A percentile compares a stretch with the other conserved stretches of the same genome.
phyloP scores from a whole-genome alignment of 2,113 vertebrate species.

The Climacteris rufus region DNA sequence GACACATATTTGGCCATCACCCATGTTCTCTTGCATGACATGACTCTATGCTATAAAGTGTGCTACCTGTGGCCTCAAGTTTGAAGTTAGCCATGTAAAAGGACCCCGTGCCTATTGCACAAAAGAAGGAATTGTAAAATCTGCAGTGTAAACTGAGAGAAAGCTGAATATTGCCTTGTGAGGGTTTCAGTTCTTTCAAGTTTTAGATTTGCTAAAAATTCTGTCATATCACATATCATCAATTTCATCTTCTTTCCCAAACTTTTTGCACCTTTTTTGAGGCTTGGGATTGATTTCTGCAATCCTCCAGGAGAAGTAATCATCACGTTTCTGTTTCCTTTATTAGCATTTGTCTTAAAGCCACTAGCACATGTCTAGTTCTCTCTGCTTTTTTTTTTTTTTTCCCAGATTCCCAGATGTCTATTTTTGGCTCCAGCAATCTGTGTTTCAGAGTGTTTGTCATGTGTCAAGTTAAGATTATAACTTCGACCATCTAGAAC shows the following conservation, averaged over 20 bases:
- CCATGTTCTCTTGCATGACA: not conserved
- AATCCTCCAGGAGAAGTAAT: conserved; percentile 21
- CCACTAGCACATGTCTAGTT: conserved; percentile 34
- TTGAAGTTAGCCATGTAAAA: not conserved
- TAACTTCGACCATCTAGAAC: conserved; percentile 21
- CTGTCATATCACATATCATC: conserved; percentile 4
- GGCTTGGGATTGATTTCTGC: conserved; percentile 20
- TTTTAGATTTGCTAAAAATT: conserved; percentile 25
- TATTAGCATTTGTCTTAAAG: conserved; percentile 58
- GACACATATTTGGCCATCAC: not conserved
- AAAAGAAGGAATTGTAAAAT: not conserved
- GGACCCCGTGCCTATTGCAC: not conserved
- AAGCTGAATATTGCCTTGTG: not conserved
- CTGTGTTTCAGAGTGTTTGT: conserved; percentile 39
- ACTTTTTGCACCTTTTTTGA: conserved; percentile 19
- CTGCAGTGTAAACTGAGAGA: not conserved
- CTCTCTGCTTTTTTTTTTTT: not conserved
- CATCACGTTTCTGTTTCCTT: conserved; percentile 45
- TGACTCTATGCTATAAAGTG: not conserved
- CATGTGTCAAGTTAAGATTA: conserved; percentile 46
- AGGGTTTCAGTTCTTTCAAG: not conserved
- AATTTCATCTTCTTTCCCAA: not conserved
- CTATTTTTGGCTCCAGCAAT: conserved; percentile 53
- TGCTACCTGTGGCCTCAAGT: not conserved
- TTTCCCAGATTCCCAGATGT: conserved; percentile 32